phyloP scores from a whole-genome alignment of 1,140 invertebrate species.

The Calliopsis andreniformis region DNA sequence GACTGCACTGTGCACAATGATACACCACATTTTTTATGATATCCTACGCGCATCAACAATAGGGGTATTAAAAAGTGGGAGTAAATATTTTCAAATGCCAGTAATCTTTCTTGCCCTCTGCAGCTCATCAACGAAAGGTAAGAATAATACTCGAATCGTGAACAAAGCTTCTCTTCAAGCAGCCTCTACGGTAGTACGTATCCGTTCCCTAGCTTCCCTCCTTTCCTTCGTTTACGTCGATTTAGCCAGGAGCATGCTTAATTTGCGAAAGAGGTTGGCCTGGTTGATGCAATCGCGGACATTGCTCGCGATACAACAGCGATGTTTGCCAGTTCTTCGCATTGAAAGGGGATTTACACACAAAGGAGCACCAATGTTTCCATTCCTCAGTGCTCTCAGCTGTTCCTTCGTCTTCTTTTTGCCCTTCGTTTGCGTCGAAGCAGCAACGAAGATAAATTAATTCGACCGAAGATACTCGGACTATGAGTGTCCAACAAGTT shows the following conservation, averaged over 20 bases:
- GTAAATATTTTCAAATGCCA: too few species aligned
- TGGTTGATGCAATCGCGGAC: constrained; percentile 40
- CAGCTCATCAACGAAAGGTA: too few species aligned
- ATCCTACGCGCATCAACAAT: too few species aligned
- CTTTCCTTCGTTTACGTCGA: background rate
- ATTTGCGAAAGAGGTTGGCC: constrained; percentile 38
- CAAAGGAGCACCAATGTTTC: constrained; percentile 47
- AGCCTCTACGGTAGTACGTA: background rate
- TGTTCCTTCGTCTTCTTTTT: background rate
- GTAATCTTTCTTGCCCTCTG: too few species aligned
- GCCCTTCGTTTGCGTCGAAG: constrained; percentile 7
- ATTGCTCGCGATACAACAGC: constrained; percentile 36
- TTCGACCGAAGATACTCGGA: constrained; percentile 7
- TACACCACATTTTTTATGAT: too few species aligned
- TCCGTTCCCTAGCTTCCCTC: constrained; percentile 4
- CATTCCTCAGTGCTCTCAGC: constrained; percentile 44
- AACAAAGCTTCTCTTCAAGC: background rate
- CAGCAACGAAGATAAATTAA: constrained; percentile 19
- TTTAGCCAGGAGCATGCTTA: constrained; percentile 27
- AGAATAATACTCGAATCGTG: too few species aligned
- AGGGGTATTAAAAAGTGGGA: too few species aligned
- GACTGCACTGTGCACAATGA: too few species aligned
- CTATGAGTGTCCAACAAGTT: background rate
- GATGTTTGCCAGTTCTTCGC: constrained; percentile 31
- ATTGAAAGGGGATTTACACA: constrained; percentile 39